Evolutionary conservation across 2,113 vertebrate genomes (phyloP).

Genomic region (Seriola rivoliana): DNA sequence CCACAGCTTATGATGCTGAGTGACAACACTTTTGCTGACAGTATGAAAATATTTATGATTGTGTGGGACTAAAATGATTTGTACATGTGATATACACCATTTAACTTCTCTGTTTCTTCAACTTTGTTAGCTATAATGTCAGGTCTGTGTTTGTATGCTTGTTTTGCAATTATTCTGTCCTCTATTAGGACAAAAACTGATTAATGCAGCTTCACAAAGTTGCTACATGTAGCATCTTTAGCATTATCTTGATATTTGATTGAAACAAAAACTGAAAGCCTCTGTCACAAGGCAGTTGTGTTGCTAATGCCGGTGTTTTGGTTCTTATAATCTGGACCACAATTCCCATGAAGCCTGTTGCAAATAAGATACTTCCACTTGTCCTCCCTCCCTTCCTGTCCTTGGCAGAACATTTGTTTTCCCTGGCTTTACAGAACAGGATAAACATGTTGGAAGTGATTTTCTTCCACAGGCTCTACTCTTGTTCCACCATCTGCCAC

Average conservation of each 20-base stretch:
- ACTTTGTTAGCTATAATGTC: background rate
- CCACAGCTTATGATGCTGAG: background rate
- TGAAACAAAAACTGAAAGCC: background rate
- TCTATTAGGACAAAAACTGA: background rate
- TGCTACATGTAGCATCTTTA: background rate
- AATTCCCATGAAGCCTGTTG: slow-evolving; percentile 40
- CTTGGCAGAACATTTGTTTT: slow-evolving; percentile 54
- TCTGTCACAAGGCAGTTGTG: background rate
- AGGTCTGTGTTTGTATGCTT: background rate
- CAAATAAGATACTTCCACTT: slow-evolving; percentile 38
- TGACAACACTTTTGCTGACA: background rate
- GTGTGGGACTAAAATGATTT: background rate
- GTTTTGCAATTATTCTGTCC: background rate
- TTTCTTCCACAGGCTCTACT: slow-evolving; percentile 48
- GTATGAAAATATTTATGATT: background rate
- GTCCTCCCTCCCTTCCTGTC: slow-evolving; percentile 25
- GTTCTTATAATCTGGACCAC: background rate
- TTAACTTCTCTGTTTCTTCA: background rate
- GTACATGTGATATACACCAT: background rate
- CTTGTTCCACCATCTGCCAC: slow-evolving; percentile 66
- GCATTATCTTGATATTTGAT: background rate
- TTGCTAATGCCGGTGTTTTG: background rate
- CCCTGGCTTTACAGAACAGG: slow-evolving; percentile 52
- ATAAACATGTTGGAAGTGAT: slow-evolving; percentile 56
- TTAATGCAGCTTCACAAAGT: background rate